Evolutionary conservation across 2,797 vertebrate species (phyloP).

Genomic region (Dromococcyx pavoninus): DNA sequence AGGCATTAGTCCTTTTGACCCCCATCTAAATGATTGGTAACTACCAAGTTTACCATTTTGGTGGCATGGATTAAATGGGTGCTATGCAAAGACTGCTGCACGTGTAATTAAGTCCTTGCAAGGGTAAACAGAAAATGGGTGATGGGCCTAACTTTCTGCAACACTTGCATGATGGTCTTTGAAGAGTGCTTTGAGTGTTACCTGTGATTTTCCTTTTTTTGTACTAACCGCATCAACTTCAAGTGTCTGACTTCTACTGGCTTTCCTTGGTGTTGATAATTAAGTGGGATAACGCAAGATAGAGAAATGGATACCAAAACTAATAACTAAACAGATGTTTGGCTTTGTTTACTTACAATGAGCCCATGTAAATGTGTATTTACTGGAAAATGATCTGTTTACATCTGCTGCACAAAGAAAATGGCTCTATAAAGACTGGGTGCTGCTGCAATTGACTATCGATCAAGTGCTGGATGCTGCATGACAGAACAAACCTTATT

Average conservation of each 20-base stretch:
- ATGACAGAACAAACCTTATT: conserved; percentile 65
- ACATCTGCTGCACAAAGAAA: conserved; percentile 61
- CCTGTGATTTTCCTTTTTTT: conserved; percentile 66
- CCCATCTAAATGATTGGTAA: conserved; percentile 88
- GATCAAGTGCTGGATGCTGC: conserved; percentile 68
- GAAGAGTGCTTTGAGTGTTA: conserved; percentile 74
- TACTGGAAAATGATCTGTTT: conserved; percentile 63
- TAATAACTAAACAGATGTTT: conserved; percentile 70
- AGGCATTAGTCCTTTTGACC: conserved; percentile 78
- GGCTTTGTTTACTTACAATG: conserved; percentile 68
- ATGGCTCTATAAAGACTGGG: conserved; percentile 54
- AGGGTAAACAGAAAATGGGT: conserved; percentile 64
- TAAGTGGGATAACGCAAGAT: conserved; percentile 63
- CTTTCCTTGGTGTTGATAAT: conserved; percentile 73
- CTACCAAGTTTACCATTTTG: conserved; percentile 83
- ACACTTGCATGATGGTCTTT: conserved; percentile 78
- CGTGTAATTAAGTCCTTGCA: conserved; percentile 77
- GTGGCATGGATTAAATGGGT: conserved; percentile 88
- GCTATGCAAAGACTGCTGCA: conserved; percentile 82
- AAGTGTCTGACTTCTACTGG: conserved; percentile 65
- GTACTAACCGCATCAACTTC: conserved; percentile 79
- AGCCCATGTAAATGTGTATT: conserved; percentile 52
- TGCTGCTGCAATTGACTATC: conserved; percentile 60
- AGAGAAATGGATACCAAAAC: conserved; percentile 70
- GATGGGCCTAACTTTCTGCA: conserved; percentile 73